Conservation (phyloP, 2,888 invertebrate species). For the Nomada fucata region DNA sequence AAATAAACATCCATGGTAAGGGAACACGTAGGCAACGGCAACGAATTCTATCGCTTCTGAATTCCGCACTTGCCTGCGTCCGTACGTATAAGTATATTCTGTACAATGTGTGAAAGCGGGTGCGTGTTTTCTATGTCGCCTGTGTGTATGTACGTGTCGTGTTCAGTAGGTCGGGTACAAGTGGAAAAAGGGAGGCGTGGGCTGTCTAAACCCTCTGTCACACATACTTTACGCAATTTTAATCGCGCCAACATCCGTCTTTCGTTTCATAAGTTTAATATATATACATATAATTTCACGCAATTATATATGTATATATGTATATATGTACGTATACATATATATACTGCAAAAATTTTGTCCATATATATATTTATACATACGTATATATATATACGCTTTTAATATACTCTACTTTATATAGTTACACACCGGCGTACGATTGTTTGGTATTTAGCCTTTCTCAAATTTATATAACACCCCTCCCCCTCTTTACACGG, state of each 20-base stretch:
- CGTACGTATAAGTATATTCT: conserved; percentile 18
- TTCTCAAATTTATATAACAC: conserved; percentile 37
- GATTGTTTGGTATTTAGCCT: conserved; percentile 54
- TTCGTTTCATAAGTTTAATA: conserved; percentile 70
- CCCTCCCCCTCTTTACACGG: conserved; percentile 11
- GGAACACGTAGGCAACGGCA: conserved; percentile 55
- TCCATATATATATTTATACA: conserved; percentile 64
- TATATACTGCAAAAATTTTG: conserved; percentile 46
- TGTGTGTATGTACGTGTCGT: conserved; percentile 47
- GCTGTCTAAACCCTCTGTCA: conserved; percentile 58
- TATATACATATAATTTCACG: conserved; percentile 69
- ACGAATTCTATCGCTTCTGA: conserved; percentile 51
- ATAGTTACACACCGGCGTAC: conserved; percentile 77
- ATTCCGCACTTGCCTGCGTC: conserved; percentile 19
- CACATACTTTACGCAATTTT: conserved; percentile 62
- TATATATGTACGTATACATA: conserved; percentile 65
- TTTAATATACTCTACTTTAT: conserved; percentile 75
- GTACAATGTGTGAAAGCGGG: conserved; percentile 28
- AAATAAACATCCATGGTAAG: conserved; percentile 50
- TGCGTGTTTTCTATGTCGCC: conserved; percentile 38
- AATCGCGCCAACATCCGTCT: conserved; percentile 69
- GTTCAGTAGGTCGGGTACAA: conserved; percentile 52
- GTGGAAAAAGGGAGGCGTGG: conserved; percentile 65
- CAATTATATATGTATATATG: conserved; percentile 67
- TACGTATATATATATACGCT: conserved; percentile 67